A percentile compares a stretch with the other conserved stretches of the same genome.
These are phyloP conservation scores for Naja naja DNA, from an alignment of 2,113 vertebrate species.

Conservation along the genomic window DNA sequence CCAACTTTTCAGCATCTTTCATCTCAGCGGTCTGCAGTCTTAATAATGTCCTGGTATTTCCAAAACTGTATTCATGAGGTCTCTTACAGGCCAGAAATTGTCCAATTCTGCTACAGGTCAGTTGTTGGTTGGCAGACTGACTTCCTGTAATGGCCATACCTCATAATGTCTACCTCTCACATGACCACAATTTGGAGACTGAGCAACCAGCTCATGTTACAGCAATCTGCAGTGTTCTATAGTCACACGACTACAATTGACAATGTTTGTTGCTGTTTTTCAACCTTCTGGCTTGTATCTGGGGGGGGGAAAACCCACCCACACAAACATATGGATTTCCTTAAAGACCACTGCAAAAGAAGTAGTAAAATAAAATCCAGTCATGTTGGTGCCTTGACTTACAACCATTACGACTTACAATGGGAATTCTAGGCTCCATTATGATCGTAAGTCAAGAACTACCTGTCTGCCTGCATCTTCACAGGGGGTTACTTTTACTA, in stretches of 20 bases:
- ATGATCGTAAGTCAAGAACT: not conserved
- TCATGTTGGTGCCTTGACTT: not conserved
- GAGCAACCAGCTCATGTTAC: too few relatives aligned
- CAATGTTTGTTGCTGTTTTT: too few relatives aligned
- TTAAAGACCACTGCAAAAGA: not conserved
- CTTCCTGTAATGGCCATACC: not conserved
- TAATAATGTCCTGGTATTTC: not conserved
- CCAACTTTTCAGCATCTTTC: not conserved
- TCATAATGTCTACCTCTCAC: not conserved
- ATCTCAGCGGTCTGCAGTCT: not conserved
- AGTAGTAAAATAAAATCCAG: not conserved
- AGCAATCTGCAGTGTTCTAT: too few relatives aligned
- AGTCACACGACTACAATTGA: too few relatives aligned
- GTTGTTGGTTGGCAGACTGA: not conserved
- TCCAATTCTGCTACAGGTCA: not conserved
- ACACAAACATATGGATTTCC: not conserved
- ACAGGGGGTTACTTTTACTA: too few relatives aligned
- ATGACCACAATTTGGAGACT: too few relatives aligned
- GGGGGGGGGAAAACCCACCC: too few relatives aligned
- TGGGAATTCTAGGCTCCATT: not conserved
- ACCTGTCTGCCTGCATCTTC: not conserved
- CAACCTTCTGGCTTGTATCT: too few relatives aligned
- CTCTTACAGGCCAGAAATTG: not conserved
- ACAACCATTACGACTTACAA: not conserved
- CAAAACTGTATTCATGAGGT: not conserved